Evolutionary conservation across 92 coral and sea anemone species (phyloP), one percentile per base, ranked within the genome.

Genomic region (Parazoanthus atlanticus): DNA sequence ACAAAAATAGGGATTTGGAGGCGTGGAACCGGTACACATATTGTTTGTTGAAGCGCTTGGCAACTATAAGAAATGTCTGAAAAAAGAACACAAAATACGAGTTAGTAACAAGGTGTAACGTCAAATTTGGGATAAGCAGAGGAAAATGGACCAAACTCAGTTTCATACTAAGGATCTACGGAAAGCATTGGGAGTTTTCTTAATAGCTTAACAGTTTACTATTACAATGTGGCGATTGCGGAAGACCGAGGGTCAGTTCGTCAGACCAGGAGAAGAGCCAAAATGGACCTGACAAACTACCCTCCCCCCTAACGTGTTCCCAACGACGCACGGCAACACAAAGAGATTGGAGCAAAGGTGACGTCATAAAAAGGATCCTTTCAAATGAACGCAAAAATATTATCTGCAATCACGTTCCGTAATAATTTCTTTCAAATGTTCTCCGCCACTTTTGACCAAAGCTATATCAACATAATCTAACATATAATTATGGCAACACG

Each of bases 31-130:
- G 96, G 88, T 97, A 95, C 0, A 97, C 96, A 85, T 90, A 92
- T 52, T 94, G 94, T 77, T 95, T 91, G 86, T 95, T 95, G 82
- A 97, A 95, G 91, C 96, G 96, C 81, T 90, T 97, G n/a, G 99
- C 99, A 54, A 97, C 96, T 46, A 97, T 95, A 49, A 96, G 96
- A 88, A 95, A 97, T 41, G 99, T 97, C 99, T 95, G 92, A 89
- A 80, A 80, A 71, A 52, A 77, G 78, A 80, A 80, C 58, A 84
- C 80, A 74, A 85, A 88, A 64, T 23, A 36, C 25, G 23, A 15
- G 52, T 82, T 82, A 82, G 86, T 66, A 65, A 84, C 78, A 72
- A 16, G n/a, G 11, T 8, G 9, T 26, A 78, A 61, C 28, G 69
- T 61, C 16, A 5, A 25, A 23, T 25, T 49, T 61, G 69, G 69